Conservation (phyloP, 2,797 vertebrate species). For the Parauchenoglanis ngamensis region DNA sequence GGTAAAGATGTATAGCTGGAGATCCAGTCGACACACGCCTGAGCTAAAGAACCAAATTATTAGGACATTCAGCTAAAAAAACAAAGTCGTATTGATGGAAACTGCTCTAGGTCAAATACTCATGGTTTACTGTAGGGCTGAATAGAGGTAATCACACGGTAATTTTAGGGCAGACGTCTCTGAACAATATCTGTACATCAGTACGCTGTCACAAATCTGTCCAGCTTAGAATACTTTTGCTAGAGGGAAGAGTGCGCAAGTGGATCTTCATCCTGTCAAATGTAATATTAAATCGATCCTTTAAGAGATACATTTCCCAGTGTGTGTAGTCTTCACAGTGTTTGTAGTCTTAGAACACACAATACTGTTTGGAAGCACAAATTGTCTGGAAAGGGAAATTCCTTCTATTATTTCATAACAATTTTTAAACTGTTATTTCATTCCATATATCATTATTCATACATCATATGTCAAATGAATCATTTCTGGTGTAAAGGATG, state of each 20-base stretch:
- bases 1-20: conserved; percentile 40
- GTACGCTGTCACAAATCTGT: conserved; percentile 45
- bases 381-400: background rate
- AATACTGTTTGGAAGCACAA: background rate
- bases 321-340: conserved; percentile 1
- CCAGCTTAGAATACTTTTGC: conserved; percentile 17
- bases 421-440: background rate
- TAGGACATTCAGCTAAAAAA: conserved; percentile 51
- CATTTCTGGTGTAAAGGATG: background rate
- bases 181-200: conserved; percentile 45
- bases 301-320: background rate
- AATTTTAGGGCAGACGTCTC: conserved; percentile 22
- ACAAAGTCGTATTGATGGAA: conserved; percentile 49
- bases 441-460: background rate
- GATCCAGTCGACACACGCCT: conserved; percentile 64
- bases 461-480: background rate
- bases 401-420: background rate
- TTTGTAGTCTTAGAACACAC: background rate
- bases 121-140: conserved; percentile 51
- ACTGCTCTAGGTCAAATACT: conserved; percentile 57
- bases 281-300: background rate
- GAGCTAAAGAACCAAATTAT: conserved; percentile 37
- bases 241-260: conserved; percentile 11
- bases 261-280: conserved; percentile 3
- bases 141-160: conserved; percentile 54